Conservation (phyloP, 2,113 vertebrate species). For the Sinosuthora webbiana region DNA sequence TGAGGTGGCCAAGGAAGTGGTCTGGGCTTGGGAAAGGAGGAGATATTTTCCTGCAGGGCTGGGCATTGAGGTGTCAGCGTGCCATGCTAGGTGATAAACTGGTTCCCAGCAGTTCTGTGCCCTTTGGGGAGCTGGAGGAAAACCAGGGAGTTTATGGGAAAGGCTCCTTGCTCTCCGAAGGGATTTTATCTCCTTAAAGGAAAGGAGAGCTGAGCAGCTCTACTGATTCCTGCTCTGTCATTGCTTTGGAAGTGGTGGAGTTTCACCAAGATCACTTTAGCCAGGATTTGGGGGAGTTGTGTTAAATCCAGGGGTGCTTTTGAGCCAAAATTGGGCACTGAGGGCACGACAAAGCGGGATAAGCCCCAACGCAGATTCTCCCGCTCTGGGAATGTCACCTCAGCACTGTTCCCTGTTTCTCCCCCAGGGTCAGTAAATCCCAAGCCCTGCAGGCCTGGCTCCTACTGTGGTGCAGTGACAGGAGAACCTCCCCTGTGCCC, state of each 20-base stretch:
- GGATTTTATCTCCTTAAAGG: background rate
- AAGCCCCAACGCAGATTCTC: background rate
- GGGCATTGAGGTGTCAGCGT: background rate
- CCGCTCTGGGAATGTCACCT: background rate
- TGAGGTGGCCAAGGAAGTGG: background rate
- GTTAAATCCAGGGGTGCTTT: background rate
- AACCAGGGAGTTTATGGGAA: background rate
- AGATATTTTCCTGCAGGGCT: background rate
- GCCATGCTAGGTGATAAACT: background rate
- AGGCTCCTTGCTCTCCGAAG: background rate
- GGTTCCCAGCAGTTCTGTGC: background rate
- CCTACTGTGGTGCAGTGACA: constrained; percentile 80
- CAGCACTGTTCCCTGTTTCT: accelerated
- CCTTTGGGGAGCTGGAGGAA: background rate
- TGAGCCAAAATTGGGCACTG: background rate
- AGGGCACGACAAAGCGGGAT: background rate
- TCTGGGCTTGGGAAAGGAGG: background rate
- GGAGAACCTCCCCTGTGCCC: constrained; percentile 81
- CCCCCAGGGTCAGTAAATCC: constrained; percentile 81
- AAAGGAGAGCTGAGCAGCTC: background rate
- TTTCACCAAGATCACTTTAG: background rate
- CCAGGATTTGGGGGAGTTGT: background rate
- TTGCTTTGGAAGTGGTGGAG: background rate
- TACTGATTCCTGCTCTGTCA: background rate
- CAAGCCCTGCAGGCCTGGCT: constrained; percentile 80